These are phyloP conservation scores for Crotalus viridis DNA, from an alignment of 2,113 vertebrate species.

Conservation along the genomic window DNA sequence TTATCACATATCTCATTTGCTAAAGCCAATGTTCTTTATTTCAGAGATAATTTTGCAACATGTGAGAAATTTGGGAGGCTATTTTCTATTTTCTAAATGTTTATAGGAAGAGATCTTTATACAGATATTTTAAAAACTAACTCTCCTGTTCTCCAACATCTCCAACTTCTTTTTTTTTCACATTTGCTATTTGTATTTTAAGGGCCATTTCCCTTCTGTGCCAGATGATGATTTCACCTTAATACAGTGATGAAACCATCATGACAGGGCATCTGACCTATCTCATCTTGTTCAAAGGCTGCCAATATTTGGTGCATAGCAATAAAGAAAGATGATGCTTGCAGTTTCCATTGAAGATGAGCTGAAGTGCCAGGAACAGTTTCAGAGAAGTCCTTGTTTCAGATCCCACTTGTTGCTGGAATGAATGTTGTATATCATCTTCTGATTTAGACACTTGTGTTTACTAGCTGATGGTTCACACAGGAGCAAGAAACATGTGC, in stretches of 20 bases:
- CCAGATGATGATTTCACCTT: neutral
- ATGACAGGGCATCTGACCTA: neutral
- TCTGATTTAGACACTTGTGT: constrained; percentile 11
- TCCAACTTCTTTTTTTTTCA: neutral
- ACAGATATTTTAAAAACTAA: neutral
- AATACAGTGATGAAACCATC: neutral
- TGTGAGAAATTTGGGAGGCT: neutral
- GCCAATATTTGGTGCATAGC: neutral
- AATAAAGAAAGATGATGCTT: neutral
- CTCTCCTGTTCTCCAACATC: neutral
- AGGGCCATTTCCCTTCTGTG: neutral
- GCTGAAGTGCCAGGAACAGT: neutral
- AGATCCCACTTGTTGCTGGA: constrained; percentile 26
- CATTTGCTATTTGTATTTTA: neutral
- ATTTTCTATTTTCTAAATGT: neutral
- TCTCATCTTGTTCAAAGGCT: neutral
- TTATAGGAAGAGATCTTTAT: neutral
- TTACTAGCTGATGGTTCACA: constrained; percentile 36
- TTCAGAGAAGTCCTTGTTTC: constrained; percentile 20
- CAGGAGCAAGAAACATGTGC: constrained; percentile 53
- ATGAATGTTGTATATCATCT: constrained; percentile 41
- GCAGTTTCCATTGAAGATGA: neutral
- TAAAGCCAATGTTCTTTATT: neutral
- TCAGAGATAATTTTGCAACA: neutral
- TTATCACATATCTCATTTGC: constrained; percentile 10